A percentile compares a stretch with the other conserved stretches of the same genome.
phyloP scores from a whole-genome alignment of 2,888 invertebrate genomes.

The Mactromeris polynyma region DNA sequence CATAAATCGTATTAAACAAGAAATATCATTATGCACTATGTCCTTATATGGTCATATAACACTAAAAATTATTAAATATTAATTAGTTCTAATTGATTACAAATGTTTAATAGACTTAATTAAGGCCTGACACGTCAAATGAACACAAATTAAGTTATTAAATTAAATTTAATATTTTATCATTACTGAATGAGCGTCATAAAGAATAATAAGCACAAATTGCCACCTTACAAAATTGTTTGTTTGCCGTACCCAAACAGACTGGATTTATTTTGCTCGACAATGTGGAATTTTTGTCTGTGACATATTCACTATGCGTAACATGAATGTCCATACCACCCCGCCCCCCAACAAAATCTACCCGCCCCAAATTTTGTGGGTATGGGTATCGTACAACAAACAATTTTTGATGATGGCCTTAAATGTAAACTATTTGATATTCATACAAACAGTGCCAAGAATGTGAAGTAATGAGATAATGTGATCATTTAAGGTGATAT shows the following conservation, averaged over 20 bases:
- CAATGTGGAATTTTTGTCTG: too few relatives aligned
- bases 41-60: background rate
- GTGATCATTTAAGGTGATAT: background rate
- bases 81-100: background rate
- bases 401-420: too few relatives aligned
- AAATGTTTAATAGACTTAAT: background rate
- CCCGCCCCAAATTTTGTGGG: too few relatives aligned
- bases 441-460: background rate
- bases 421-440: background rate
- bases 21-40: background rate
- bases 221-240: too few relatives aligned
- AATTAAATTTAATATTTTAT: background rate
- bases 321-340: too few relatives aligned
- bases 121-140: background rate
- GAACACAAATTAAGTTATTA: background rate
- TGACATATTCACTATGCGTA: too few relatives aligned
- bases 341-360: too few relatives aligned
- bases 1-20: too few relatives aligned
- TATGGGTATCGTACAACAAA: too few relatives aligned
- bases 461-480: background rate
- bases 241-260: too few relatives aligned
- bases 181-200: background rate
- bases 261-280: too few relatives aligned
- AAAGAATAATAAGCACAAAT: background rate
- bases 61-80: background rate